Evolutionary conservation across 2,113 vertebrate genomes (phyloP), one percentile per base, ranked within the genome.

Genomic region (Seriola aureovittata): DNA sequence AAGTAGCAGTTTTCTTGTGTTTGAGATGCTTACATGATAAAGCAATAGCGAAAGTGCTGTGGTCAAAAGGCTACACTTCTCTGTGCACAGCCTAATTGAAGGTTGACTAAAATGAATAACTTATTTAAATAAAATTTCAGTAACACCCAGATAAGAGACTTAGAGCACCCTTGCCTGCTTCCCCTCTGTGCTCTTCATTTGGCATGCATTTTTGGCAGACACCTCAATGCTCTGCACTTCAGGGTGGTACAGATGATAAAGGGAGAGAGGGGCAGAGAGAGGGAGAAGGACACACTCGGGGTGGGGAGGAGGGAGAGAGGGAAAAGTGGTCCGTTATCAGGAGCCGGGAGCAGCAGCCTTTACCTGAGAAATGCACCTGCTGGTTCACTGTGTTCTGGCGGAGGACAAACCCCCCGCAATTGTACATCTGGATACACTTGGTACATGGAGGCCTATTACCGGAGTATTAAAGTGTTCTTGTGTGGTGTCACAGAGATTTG

Each of bases 351-450:
- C 68, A 68, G 82, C 75, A 87, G 87, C 72, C 75, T 87, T 82
- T 85, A 92, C 88, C 86, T 90, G 91, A 78, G 72, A 81, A 6
- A 2, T 85, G 81, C 93, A 94, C 92, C 90, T 93, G 91, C 89
- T 84, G 87, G 85, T 70, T 82, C 84, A 78, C 23, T 42, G 59
- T 80, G 78, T 59, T 78, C 71, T 73, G 14, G 6, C 23, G 1
- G 65, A 89, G 82, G 70, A 80, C 74, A 81, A 69, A 46, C 68
- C 73, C 70, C 85, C 87, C 84, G 75, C 81, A 1, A 21, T 1
- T 72, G n/a, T 42, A 81, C 82, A 85, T 83, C 69, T 88, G 85
- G 80, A 75, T 71, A 67, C 76, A 74, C 71, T 71, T 60, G 57
- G 78, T 82, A 82, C 52, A 65, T 23, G 64, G 12, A 63, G 72